Conservation (phyloP, 2,113 vertebrate species). For the Corvus moneduloides region DNA sequence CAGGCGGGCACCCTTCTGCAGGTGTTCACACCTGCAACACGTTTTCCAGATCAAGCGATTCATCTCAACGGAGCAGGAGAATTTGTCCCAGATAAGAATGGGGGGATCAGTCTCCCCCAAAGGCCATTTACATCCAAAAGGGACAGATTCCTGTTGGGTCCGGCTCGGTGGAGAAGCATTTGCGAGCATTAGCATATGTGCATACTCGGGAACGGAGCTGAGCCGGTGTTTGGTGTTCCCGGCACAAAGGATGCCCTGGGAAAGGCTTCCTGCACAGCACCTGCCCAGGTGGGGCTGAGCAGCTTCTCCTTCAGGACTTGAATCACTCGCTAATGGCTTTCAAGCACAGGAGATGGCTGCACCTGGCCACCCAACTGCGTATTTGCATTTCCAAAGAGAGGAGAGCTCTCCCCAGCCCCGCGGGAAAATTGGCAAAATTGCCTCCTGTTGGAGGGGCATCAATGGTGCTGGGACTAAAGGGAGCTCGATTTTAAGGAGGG, state of each 20-base stretch:
- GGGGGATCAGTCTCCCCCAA: too few species aligned
- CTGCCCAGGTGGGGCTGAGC: neutral
- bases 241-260: neutral
- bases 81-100: neutral
- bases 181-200: neutral
- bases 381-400: constrained; percentile 24
- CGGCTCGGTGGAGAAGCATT: neutral
- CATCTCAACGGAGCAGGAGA: neutral
- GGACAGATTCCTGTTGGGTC: neutral
- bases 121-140: neutral
- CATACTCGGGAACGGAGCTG: neutral
- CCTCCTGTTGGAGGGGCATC: neutral
- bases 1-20: neutral
- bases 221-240: neutral
- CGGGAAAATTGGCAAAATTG: neutral
- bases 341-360: constrained; percentile 4
- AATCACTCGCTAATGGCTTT: neutral
- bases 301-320: neutral
- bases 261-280: neutral
- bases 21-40: neutral
- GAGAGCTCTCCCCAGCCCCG: neutral
- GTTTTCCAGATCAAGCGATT: neutral
- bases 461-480: neutral
- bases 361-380: neutral
- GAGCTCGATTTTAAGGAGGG: neutral